Evolutionary conservation across 1,140 invertebrate genomes (phyloP), one percentile per base, ranked within the genome.

Genomic region (Wiebesia pumilae): DNA sequence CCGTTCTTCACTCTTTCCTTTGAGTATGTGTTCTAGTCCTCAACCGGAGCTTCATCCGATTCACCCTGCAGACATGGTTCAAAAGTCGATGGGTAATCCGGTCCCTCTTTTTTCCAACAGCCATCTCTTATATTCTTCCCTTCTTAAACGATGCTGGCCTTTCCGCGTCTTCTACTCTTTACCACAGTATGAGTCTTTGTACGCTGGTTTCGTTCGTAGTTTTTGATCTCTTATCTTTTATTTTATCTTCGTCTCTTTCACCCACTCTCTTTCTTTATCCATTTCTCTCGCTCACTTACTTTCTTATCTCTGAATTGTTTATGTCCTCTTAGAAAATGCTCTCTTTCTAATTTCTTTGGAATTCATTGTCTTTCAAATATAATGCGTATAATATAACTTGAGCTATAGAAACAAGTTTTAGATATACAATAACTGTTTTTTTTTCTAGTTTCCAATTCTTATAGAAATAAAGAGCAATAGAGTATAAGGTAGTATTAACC

Each of bases 41-140:
- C 58, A 83, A 58, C 67, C 84, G 69, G 14, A 43, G 75, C 16
- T 79, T 84, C 75, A 79, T 84, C 83, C 54, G 38, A 69, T 58
- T 1, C 40, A 6, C 19, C 69, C n/a, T 79, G 16, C 75, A 79
- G 75, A 79, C 77, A 43, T 35, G 65, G 75, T 69, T 85, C 77
- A 85, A 85, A 85, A 85, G 83, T 80, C 77, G 77, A 80, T 77
- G 62, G 54, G 83, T 67, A 80, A 85, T 85, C 83, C 80, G 62
- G 30, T 51, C 24, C 51, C 62, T 51, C 43, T 35, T 80, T 54
- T 85, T 54, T 71, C 67, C 62, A 14, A 58, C 43, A 21, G n/a
- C 21, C 40, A 27, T 65, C 30, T 81, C 33, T 43, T 24, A 1
- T 40, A 14, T 10, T 69, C 21, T 58, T 38, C 69, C n/a, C 33